These are phyloP conservation scores for Drosophila busckii DNA, from an alignment of 1,140 invertebrate genomes.

Conservation along the genomic window DNA sequence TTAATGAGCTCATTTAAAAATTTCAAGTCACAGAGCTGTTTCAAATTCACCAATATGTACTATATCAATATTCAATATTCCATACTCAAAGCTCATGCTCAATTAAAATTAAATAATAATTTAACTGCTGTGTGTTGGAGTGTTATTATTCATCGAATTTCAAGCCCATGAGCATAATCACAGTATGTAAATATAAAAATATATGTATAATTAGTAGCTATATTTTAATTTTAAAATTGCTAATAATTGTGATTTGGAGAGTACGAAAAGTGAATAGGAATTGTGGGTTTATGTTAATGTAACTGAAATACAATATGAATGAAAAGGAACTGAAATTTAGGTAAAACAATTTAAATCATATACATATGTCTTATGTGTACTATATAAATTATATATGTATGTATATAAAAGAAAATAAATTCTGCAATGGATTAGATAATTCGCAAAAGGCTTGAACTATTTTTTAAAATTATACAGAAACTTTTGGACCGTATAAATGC, in stretches of 20 bases:
- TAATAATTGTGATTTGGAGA: conserved; percentile 78
- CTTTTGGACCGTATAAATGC: conserved; percentile 50
- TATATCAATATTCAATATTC: no score
- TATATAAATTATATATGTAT: conserved; percentile 42
- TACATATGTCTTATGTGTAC: no score
- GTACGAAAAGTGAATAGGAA: conserved; percentile 47
- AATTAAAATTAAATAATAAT: no score
- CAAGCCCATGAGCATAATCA: neutral
- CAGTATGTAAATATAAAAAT: conserved; percentile 26
- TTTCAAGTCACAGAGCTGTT: no score
- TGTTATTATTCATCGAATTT: no score
- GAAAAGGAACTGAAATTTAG: conserved; percentile 74
- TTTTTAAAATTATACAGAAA: conserved; percentile 63
- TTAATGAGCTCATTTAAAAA: no score
- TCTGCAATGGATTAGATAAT: conserved; percentile 39
- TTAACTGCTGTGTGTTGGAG: no score
- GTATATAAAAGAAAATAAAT: conserved; percentile 22
- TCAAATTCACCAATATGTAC: no score
- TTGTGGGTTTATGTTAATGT: conserved; percentile 34
- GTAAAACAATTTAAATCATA: conserved; percentile 34
- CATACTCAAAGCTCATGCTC: no score
- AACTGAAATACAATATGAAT: conserved; percentile 56
- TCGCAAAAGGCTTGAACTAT: conserved; percentile 60
- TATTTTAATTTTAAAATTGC: conserved; percentile 77
- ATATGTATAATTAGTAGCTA: conserved; percentile 49